Evolutionary conservation across 2,113 vertebrate species (phyloP).

Genomic region (Carollia perspicillata): DNA sequence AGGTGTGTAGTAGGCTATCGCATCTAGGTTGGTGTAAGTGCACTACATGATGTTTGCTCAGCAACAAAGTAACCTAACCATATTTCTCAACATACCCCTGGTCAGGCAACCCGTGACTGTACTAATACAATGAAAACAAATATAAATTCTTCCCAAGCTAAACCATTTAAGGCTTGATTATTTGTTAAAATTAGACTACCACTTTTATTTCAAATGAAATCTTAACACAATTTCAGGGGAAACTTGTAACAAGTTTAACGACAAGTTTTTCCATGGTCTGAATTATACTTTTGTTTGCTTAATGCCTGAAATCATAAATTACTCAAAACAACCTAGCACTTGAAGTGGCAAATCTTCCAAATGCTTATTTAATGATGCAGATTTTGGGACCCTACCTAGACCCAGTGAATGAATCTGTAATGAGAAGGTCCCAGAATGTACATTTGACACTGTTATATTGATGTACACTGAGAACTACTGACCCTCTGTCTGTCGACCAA

Average conservation of each 20-base stretch:
- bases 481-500: background rate
- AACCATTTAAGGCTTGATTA: background rate
- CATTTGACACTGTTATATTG: background rate
- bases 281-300: background rate
- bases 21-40: background rate
- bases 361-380: background rate
- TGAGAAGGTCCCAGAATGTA: background rate
- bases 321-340: background rate
- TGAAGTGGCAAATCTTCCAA: background rate
- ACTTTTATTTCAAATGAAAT: conserved; percentile 29
- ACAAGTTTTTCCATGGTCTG: background rate
- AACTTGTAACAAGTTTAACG: background rate
- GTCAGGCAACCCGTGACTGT: background rate
- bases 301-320: background rate
- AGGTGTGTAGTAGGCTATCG: background rate
- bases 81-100: background rate
- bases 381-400: background rate
- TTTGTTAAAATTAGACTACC: background rate
- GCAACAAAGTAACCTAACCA: background rate
- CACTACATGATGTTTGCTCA: background rate
- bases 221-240: background rate
- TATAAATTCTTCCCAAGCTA: background rate
- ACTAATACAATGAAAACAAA: background rate
- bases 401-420: background rate
- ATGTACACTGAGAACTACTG: background rate